phyloP scores from a whole-genome alignment of 2,888 invertebrate species.

The Tuberolachnus salignus region DNA sequence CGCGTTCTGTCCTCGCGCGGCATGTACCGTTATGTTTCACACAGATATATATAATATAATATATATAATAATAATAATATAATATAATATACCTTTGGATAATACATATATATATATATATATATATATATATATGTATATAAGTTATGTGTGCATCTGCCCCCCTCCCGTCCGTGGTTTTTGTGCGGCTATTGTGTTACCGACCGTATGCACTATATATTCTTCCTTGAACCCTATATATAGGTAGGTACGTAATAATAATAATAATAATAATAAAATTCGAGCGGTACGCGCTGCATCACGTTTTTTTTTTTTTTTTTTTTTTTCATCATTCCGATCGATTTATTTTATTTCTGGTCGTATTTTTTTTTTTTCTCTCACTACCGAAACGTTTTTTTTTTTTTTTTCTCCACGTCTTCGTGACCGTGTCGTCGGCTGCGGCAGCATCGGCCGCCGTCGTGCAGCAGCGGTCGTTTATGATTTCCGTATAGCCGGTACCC shows the following conservation, averaged over 20 bases:
- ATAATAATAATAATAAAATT: too few relatives aligned
- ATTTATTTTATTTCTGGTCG: conserved; percentile 25
- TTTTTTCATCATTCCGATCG: conserved; percentile 42
- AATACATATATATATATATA: background rate
- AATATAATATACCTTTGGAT: background rate
- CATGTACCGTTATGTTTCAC: conserved; percentile 46
- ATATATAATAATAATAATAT: too few relatives aligned
- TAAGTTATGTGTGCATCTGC: conserved; percentile 54
- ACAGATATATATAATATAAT: too few relatives aligned
- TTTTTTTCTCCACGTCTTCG: background rate
- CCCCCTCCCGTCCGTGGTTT: conserved; percentile 47
- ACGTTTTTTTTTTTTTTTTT: too few relatives aligned
- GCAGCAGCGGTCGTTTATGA: too few relatives aligned
- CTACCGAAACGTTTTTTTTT: conserved; percentile 34
- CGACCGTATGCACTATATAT: conserved; percentile 39
- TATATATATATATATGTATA: conserved; percentile 4
- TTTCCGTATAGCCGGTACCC: too few relatives aligned
- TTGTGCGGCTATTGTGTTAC: conserved; percentile 48
- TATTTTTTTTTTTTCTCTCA: background rate
- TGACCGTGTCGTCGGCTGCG: background rate
- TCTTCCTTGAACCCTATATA: conserved; percentile 53
- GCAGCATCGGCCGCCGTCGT: background rate
- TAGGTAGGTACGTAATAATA: too few relatives aligned
- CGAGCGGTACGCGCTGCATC: conserved; percentile 2
- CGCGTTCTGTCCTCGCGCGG: conserved; percentile 39